Evolutionary conservation across 2,888 invertebrate species (phyloP).

Genomic region (Plagodis pulveraria): DNA sequence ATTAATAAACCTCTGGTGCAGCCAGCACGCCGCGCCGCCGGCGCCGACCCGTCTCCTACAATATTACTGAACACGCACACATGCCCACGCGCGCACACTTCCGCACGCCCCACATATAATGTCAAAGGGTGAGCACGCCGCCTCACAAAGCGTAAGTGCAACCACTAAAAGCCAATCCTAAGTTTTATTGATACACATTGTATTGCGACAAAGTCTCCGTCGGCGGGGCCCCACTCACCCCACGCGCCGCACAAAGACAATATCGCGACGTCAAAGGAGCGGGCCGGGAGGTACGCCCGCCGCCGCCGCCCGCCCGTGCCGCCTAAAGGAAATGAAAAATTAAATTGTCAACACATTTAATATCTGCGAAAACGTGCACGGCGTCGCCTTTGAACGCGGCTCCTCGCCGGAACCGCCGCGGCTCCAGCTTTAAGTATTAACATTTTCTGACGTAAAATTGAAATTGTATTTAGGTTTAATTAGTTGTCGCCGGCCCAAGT

Average conservation of each 20-base stretch:
- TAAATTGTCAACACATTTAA: conserved; percentile 86
- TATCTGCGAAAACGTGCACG: conserved; percentile 85
- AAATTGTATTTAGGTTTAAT: conserved; percentile 83
- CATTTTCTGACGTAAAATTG: conserved; percentile 80
- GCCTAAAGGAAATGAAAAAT: conserved; percentile 85
- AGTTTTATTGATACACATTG: conserved; percentile 86
- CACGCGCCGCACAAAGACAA: conserved; percentile 84
- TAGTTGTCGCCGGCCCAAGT: conserved; percentile 74
- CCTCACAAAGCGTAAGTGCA: conserved; percentile 85
- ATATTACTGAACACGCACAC: conserved; percentile 62
- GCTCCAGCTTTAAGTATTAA: conserved; percentile 80
- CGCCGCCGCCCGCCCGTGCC: conserved; percentile 60
- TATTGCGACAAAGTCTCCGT: conserved; percentile 85
- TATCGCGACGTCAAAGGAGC: conserved; percentile 85
- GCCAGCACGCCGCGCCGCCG: conserved; percentile 48
- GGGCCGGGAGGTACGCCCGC: conserved; percentile 63
- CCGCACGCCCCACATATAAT: conserved; percentile 73
- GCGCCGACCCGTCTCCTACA: conserved; percentile 71
- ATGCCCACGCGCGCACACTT: conserved; percentile 45
- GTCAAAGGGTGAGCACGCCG: conserved; percentile 84
- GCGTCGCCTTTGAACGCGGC: conserved; percentile 80
- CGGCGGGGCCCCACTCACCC: conserved; percentile 78
- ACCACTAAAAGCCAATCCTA: conserved; percentile 86
- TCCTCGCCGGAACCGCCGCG: conserved; percentile 74
- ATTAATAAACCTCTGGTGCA: conserved; percentile 62